Evolutionary conservation across 1,140 invertebrate species (phyloP), one percentile per base, ranked within the genome.

Genomic region (Bathynomus jamesi): DNA sequence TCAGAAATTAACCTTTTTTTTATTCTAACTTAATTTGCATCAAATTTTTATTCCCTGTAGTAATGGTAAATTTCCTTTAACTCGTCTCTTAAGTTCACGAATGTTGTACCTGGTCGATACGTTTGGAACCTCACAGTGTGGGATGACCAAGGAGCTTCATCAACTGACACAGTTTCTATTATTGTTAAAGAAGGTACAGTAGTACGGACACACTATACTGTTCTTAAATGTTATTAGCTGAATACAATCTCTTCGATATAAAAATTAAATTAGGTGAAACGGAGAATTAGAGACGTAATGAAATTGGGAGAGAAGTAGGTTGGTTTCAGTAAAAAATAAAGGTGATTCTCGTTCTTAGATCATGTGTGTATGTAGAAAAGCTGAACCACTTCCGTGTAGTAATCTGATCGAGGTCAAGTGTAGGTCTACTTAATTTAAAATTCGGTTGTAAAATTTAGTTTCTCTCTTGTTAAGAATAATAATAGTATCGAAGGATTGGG

Each of bases 91-190:
- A 81, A 93, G 89, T 80, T 95, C 30, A 90, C 89, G 61, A 89
- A 95, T 81, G 84, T 96, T 28, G 88, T 94, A 70, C 87, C 90
- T 7, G 94, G 95, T 0, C 86, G 89, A 75, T 98, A 97, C 78
- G 87, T 93, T 0, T 98, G 96, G 79, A 89, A 88, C 78, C 83
- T 97, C 30, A 93, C 89, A 70, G 94, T 97, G 4, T 89, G 86
- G 53, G 95, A 98, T 82, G 90, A 91, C 70, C 93, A 96, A 82
- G 94, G 94, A 2, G 83, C 91, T 13, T 88, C 86, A 0, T 87
- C 87, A 77, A 87, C 88, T 21, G 93, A 96, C 80, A 90, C 89
- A 7, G 91, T 92, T 4, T 92, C 90, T 61, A 85, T 97, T 7
- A 90, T 91, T 79, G 91, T 97, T 0, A 92, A 93, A 82, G 28